Evolutionary conservation across 2,113 vertebrate species (phyloP).

Genomic region (Fulica atra): DNA sequence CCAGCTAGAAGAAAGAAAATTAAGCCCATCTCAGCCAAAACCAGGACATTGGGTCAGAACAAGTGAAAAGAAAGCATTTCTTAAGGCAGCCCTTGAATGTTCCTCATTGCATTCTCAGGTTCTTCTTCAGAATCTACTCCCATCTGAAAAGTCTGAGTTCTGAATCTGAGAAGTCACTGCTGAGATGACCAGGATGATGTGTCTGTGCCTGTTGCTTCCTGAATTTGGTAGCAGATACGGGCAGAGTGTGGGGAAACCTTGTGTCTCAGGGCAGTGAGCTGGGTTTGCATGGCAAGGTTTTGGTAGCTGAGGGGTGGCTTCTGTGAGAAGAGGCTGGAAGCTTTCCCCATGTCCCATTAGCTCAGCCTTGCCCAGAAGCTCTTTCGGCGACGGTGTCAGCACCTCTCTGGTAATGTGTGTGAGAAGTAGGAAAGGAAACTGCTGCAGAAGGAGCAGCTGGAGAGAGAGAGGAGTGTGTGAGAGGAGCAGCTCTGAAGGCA

Average conservation of each 20-base stretch:
- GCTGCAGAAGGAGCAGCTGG: background rate
- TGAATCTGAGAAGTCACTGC: no score
- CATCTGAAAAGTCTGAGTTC: no score
- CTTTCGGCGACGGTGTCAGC: rapidly evolving
- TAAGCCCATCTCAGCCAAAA: no score
- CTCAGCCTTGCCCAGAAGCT: background rate
- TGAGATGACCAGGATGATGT: background rate
- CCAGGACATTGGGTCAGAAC: background rate
- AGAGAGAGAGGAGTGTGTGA: background rate
- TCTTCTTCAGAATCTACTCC: no score
- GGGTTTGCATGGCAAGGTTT: background rate
- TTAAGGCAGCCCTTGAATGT: background rate
- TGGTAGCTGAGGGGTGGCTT: background rate
- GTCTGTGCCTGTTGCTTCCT: background rate
- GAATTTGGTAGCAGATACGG: background rate
- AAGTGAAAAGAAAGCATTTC: background rate
- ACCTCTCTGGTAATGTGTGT: background rate
- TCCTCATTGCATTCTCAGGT: background rate
- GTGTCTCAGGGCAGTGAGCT: rapidly evolving
- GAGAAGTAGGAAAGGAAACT: no score
- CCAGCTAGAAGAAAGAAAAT: no score
- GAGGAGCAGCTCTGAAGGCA: background rate
- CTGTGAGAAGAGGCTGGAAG: background rate
- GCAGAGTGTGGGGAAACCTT: background rate
- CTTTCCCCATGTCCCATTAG: background rate